phyloP scores from a whole-genome alignment of 1,140 invertebrate species.

The Solenopsis invicta region DNA sequence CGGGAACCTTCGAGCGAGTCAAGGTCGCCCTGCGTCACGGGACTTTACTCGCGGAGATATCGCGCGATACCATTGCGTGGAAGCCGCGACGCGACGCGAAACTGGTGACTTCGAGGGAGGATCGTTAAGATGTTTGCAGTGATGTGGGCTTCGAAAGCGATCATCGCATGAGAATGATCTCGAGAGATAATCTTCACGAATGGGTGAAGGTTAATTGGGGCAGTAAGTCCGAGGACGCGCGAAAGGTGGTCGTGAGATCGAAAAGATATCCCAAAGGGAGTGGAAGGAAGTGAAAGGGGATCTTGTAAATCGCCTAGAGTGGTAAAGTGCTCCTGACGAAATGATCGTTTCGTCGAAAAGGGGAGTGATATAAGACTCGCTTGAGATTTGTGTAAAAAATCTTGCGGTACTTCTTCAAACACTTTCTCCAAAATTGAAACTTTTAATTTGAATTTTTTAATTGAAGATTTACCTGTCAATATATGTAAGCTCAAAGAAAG shows the following conservation, averaged over 20 bases:
- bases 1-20: slow-evolving; percentile 35
- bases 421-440: background rate
- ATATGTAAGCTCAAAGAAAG: background rate
- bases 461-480: background rate
- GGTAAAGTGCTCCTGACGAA: background rate
- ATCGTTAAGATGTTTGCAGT: background rate
- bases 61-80: background rate
- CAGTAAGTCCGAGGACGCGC: background rate
- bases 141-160: background rate
- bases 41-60: background rate
- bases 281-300: background rate
- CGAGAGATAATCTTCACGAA: background rate
- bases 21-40: slow-evolving; percentile 57
- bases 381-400: background rate
- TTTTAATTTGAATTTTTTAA: background rate
- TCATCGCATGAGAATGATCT: background rate
- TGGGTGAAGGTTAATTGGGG: background rate
- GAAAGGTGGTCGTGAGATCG: background rate
- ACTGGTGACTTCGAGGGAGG: background rate
- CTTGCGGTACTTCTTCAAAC: background rate
- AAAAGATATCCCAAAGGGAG: slow-evolving; percentile 22
- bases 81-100: background rate
- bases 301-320: background rate
- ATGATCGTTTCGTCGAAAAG: background rate
- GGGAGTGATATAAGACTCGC: slow-evolving; percentile 18